Percentiles rank a stretch among this genome's conserved stretches.
phyloP scores from a whole-genome alignment of 2,113 vertebrate species.

The Pipa parva region DNA sequence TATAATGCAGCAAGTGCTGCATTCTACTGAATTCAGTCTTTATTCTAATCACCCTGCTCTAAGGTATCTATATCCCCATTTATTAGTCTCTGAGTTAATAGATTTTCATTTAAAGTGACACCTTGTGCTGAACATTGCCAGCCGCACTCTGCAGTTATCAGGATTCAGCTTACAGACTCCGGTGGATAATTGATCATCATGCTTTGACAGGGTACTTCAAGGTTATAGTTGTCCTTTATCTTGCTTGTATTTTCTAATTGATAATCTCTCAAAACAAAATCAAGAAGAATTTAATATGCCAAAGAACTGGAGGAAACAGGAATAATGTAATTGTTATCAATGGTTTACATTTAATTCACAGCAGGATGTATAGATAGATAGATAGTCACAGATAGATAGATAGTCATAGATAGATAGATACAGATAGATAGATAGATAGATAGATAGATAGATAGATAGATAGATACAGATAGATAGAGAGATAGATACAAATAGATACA shows the following conservation, averaged over 20 bases:
- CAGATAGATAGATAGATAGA: too few species aligned
- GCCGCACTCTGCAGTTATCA: slow-evolving; percentile 8
- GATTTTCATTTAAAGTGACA: slow-evolving; percentile 36
- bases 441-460: too few species aligned
- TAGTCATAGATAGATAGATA: too few species aligned
- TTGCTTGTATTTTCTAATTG: not conserved
- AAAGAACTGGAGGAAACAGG: too few species aligned
- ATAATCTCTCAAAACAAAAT: not conserved
- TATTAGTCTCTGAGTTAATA: slow-evolving; percentile 28
- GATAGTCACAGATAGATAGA: too few species aligned
- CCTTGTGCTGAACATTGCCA: slow-evolving; percentile 20
- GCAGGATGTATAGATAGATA: too few species aligned
- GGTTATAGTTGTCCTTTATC: slow-evolving; percentile 7
- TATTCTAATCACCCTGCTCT: slow-evolving; percentile 33
- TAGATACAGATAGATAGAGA: too few species aligned
- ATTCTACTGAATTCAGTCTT: slow-evolving; percentile 3
- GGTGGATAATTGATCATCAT: slow-evolving; percentile 29
- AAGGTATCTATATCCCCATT: slow-evolving; percentile 26
- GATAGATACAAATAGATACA: too few species aligned
- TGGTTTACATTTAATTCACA: too few species aligned
- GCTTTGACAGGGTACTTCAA: slow-evolving; percentile 20
- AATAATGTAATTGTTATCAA: too few species aligned
- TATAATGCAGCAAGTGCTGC: not conserved
- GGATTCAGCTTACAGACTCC: slow-evolving; percentile 10
- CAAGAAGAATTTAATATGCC: not conserved